Conservation (phyloP, 2,113 vertebrate species). For the Lota lota region DNA sequence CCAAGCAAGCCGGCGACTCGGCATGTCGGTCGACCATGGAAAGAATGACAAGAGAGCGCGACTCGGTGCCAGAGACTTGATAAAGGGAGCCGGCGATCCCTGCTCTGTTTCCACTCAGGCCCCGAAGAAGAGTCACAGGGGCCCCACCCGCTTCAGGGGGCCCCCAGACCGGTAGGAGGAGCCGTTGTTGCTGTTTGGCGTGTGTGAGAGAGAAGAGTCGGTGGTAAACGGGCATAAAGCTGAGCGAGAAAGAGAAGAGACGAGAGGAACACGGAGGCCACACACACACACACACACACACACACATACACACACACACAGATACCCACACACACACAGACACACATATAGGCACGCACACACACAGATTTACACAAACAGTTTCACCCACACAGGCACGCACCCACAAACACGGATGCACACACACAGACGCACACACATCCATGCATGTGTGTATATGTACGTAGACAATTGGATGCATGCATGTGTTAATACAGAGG, state of each 20-base stretch:
- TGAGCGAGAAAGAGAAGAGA: too few relatives aligned
- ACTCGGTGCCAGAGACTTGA: constrained; percentile 60
- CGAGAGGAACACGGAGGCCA: too few relatives aligned
- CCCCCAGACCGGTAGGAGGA: too few relatives aligned
- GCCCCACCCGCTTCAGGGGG: too few relatives aligned
- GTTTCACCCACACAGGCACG: too few relatives aligned
- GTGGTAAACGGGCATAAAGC: constrained; percentile 9
- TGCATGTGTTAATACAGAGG: constrained; percentile 24
- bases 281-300: too few relatives aligned
- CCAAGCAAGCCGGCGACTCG: constrained; percentile 31
- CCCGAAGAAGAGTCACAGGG: not conserved
- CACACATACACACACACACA: too few relatives aligned
- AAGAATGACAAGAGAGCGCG: constrained; percentile 62
- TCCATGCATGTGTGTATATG: constrained; percentile 21
- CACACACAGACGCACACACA: constrained; percentile 13
- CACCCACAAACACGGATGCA: not conserved
- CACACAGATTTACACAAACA: too few relatives aligned
- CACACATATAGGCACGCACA: too few relatives aligned
- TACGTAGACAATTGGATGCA: constrained; percentile 6
- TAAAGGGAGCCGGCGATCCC: constrained; percentile 40
- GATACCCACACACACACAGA: too few relatives aligned
- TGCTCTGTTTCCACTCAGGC: constrained; percentile 38
- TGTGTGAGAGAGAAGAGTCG: constrained; percentile 24
- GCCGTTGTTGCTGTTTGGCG: not conserved
- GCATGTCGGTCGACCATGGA: constrained; percentile 58